Evolutionary conservation across 2,113 vertebrate genomes (phyloP).

Genomic region (Neopipo cinnamomea): DNA sequence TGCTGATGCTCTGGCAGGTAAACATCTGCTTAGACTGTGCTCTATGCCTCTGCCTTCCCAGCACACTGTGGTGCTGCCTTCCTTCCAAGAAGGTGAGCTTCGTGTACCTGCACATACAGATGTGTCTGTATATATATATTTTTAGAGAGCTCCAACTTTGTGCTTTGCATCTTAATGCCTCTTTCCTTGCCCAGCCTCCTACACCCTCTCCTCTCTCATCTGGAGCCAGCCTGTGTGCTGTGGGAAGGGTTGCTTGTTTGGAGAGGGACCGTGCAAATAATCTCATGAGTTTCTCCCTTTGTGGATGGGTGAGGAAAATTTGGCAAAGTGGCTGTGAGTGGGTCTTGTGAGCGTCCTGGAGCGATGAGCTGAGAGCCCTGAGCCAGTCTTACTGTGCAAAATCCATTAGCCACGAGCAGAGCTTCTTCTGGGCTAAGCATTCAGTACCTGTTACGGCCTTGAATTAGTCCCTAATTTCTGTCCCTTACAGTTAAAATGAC

Average conservation of each 20-base stretch:
- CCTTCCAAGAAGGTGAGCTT: background rate
- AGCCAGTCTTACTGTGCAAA: slow-evolving; percentile 1
- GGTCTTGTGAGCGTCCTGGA: background rate
- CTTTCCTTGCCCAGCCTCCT: background rate
- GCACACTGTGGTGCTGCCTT: background rate
- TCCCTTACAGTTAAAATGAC: slow-evolving; percentile 30
- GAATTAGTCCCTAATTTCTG: slow-evolving; percentile 51
- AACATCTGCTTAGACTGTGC: background rate
- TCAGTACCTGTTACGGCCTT: slow-evolving; percentile 1
- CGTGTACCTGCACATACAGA: background rate
- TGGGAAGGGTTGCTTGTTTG: background rate
- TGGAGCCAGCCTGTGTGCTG: background rate
- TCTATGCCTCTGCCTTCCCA: background rate
- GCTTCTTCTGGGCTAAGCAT: background rate
- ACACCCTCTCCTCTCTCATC: background rate
- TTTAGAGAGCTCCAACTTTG: background rate
- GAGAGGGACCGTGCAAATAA: background rate
- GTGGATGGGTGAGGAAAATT: background rate
- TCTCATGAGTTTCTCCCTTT: background rate
- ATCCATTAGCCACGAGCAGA: slow-evolving; percentile 27
- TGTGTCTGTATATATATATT: rapidly evolving
- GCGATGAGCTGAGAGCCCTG: background rate
- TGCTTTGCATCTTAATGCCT: background rate
- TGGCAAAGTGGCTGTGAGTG: background rate
- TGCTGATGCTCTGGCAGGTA: background rate